Base-by-base conservation (phyloP, 1,140 invertebrate genomes). In the Bursaphelenchus mucronatus region DNA sequence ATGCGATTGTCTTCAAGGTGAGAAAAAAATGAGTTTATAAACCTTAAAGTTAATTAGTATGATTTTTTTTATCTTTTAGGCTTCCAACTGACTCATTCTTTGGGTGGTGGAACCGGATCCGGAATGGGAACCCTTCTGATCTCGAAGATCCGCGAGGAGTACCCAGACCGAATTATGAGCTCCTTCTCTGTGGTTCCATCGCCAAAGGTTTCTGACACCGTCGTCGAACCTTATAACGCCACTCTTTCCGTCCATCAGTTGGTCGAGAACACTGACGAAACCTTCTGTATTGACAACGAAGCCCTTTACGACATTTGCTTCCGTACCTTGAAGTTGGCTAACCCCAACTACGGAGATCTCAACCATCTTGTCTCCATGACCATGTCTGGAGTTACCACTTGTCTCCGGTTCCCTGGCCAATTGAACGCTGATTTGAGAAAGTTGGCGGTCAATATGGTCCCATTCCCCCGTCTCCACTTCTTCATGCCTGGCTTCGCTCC, bases 401-500 rank as follows among this genome's bases (percentile, higher is more conserved):
- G 85, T 75, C 81, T 85, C 51, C 81, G 85, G 43, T 85, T 86
- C 70, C 84, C 84, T 21, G 84, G 84, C 55, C 84, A 85, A 68
- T 67, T 86, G 64, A 86, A 87, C 69, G 91, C 92, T 50, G 92
- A 95, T 85, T 84, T 96, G 46, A 85, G 92, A 53, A 96, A 96
- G 85, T 74, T 95, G 68, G 92, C 92, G 21, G 92, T 95, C 19
- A 95, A 95, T 83, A 94, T 95, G 92, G 92, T 95, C 49, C 92
- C 92, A 61, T 95, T 86, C 77, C 92, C 92, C 21, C 87, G 92
- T 78, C 86, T 96, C 9, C 92, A 95, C 82, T 95, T 95, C 87
- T 95, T 94, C 82, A 92, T 93, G 87, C 91, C 92, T 44, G 92
- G 92, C n/a, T 95, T 94, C 81, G 92, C 91, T 7, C 92, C 92